Percentiles rank a stretch among this genome's conserved stretches.
Evolutionary conservation across 2,888 invertebrate species (phyloP).

Genomic region (Coleophora deauratella): DNA sequence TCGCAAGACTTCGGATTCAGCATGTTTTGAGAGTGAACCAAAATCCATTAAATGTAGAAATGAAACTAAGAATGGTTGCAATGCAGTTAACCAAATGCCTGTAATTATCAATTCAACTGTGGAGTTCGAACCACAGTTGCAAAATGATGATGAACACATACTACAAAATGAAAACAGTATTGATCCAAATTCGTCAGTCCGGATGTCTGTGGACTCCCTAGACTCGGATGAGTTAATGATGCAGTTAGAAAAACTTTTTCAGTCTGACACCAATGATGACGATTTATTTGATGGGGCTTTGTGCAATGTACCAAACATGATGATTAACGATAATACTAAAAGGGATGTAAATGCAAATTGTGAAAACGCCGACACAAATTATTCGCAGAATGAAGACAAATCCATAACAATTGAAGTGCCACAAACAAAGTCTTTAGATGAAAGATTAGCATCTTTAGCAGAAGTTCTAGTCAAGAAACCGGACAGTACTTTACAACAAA

Average conservation of each 20-base stretch:
- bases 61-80: background rate
- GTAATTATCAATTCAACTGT: constrained; percentile 24
- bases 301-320: constrained; percentile 21
- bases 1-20: constrained; percentile 23
- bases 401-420: constrained; percentile 9
- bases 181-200: constrained; percentile 17
- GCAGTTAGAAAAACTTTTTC: constrained; percentile 61
- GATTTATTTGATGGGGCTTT: constrained; percentile 54
- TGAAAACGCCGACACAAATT: background rate
- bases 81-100: constrained; percentile 19
- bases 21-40: constrained; percentile 9
- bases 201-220: constrained; percentile 31
- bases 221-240: constrained; percentile 49
- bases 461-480: constrained; percentile 33
- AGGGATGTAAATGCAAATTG: background rate
- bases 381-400: too few relatives aligned
- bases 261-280: constrained; percentile 51
- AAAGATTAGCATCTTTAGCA: constrained; percentile 44
- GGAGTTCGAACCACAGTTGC: constrained; percentile 13
- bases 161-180: constrained; percentile 9
- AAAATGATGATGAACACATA: background rate
- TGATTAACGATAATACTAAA: background rate
- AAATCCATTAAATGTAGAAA: background rate
- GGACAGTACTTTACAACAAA: constrained; percentile 24
- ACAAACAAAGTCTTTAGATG: constrained; percentile 49